Percentiles rank a stretch among this genome's conserved stretches.
Conservation (phyloP, 2,888 invertebrate species). For the Stenotaenia linearis region DNA sequence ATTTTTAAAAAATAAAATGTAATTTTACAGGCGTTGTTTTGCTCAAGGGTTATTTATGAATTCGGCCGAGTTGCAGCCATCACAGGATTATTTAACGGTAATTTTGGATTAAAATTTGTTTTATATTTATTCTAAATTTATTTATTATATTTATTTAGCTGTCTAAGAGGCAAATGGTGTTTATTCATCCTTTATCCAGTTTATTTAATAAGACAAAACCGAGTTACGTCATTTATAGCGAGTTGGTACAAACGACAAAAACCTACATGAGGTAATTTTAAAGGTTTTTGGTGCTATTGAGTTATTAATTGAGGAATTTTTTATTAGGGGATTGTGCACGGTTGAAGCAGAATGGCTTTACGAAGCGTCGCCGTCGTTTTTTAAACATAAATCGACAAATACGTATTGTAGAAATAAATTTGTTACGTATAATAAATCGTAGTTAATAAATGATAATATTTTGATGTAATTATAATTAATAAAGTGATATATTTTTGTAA, state of each 20-base stretch:
- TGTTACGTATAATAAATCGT: neutral
- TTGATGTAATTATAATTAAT: neutral
- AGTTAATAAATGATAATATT: neutral
- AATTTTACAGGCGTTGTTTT: constrained; percentile 61
- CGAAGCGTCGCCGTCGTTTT: constrained; percentile 52
- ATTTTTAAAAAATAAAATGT: neutral
- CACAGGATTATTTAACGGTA: constrained; percentile 64
- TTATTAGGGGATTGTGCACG: constrained; percentile 57
- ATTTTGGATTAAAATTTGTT: no score
- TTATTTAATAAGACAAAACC: constrained; percentile 63
- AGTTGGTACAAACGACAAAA: constrained; percentile 77
- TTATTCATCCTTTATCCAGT: constrained; percentile 77
- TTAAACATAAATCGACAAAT: constrained; percentile 41
- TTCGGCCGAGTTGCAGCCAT: constrained; percentile 71
- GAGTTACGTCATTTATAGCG: constrained; percentile 70
- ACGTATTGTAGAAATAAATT: neutral
- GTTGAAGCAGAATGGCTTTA: constrained; percentile 75
- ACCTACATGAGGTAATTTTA: constrained; percentile 61
- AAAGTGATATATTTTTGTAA: neutral
- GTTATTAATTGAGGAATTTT: neutral
- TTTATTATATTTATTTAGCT: constrained; percentile 53
- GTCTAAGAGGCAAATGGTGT: constrained; percentile 60
- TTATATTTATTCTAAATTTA: neutral
- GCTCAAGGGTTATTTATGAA: constrained; percentile 77
- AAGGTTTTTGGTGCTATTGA: neutral